These are phyloP conservation scores for Scomberomorus guttatus DNA, from an alignment of 2,797 vertebrate species.

Conservation along the genomic window DNA sequence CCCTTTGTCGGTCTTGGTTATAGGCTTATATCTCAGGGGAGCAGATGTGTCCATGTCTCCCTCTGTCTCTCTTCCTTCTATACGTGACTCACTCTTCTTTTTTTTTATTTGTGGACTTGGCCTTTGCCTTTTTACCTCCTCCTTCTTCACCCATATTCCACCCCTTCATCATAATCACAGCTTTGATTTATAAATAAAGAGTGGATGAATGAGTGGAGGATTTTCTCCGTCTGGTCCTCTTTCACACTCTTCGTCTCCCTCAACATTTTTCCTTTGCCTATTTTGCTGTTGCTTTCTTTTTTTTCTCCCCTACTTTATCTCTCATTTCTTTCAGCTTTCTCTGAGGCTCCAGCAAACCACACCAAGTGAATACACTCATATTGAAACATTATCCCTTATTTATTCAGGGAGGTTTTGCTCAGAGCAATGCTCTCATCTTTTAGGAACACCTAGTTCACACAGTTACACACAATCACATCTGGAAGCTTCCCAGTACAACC, in stretches of 20 bases:
- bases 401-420: background rate
- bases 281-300: background rate
- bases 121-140: conserved; percentile 2
- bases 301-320: background rate
- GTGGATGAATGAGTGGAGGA: conserved; percentile 13
- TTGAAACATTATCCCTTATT: background rate
- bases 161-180: conserved; percentile 24
- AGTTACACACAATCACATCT: no score
- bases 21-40: conserved; percentile 33
- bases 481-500: no score
- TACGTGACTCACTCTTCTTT: background rate
- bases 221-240: conserved; percentile 1
- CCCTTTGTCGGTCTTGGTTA: conserved; percentile 18
- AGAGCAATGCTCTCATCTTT: background rate
- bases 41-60: conserved; percentile 28
- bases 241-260: background rate
- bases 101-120: conserved; percentile 5
- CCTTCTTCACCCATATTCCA: background rate
- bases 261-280: background rate
- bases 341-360: background rate
- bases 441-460: no score
- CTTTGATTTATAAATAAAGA: conserved; percentile 32
- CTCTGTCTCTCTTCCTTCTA: background rate
- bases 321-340: background rate
- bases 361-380: background rate